Evolutionary conservation across 2,113 vertebrate genomes (phyloP), one percentile per base, ranked within the genome.

Genomic region (Spea bombifrons): DNA sequence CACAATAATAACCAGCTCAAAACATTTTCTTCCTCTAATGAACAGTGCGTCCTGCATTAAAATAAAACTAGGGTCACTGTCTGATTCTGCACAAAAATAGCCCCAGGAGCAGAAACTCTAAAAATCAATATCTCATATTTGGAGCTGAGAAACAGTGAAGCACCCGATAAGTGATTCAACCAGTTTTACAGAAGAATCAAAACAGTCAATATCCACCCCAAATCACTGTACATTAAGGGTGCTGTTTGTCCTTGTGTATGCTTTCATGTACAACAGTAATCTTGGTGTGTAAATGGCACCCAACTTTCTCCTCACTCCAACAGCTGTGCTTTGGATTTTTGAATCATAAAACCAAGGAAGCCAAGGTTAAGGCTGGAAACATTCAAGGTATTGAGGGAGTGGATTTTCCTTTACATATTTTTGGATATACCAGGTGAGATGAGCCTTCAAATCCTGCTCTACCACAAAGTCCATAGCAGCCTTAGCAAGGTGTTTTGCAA

Each of bases 401-500:
- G 97, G 97, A 83, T 99, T 97, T 85, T 98, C 97, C 90, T 98
- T 99, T 83, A 99, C 93, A 0, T 95, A 99, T 81, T 99, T 99
- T 91, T 99, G 96, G 78, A 99, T 96, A 88, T 99, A 99, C 96
- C 95, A 98, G 0, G 96, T 99, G 86, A 99, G 87, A 82, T 98
- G 97, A 76, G 97, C 97, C 85, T 93, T 96, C 85, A 99, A 92
- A 84, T 97, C 96, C 86, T 99, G 97, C 85, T 99, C 97, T 76
- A 99, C 97, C 87, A 99, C 96, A 0, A 99, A 99, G 84, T 99
- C 97, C 94, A 99, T 94, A 78, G 97, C 97, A 52, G 97, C 97
- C 97, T 99, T 30, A 30, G 30, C 30, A 30, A 30, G 30, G 30
- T 30, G 30, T 30, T 30, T 30, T 1, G 30, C 30, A 30, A 30